A percentile compares a stretch with the other conserved stretches of the same genome.
These are phyloP conservation scores for Cladorhizidae sp. DNA, from an alignment of 37 sponge, comb jelly and placozoan genomes.

Conservation along the genomic window DNA sequence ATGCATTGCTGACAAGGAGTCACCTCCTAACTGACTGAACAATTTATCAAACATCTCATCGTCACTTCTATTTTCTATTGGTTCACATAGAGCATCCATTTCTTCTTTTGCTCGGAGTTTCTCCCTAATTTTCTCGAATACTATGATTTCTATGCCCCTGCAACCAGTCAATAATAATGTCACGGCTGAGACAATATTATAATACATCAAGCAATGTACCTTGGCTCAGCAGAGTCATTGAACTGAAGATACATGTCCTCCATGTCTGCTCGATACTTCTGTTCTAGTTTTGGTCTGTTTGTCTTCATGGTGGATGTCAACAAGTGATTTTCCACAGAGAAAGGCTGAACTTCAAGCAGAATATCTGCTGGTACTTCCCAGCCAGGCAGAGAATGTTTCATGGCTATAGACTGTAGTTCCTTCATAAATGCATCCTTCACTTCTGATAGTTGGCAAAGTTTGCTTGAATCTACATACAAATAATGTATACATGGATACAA, in stretches of 20 bases:
- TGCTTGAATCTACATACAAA: not conserved
- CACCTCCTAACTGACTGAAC: conserved; percentile 64
- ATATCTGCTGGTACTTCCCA: conserved; percentile 61
- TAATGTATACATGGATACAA: not conserved
- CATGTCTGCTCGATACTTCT: conserved; percentile 20
- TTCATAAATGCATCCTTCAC: conserved; percentile 12
- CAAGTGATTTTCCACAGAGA: conserved; percentile 51
- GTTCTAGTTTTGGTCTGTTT: conserved; percentile 51
- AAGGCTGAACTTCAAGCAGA: conserved; percentile 41
- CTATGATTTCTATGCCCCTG: conserved; percentile 14
- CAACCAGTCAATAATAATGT: not conserved
- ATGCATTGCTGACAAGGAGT: conserved; percentile 51
- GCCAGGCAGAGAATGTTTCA: conserved; percentile 19
- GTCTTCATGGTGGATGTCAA: conserved; percentile 49
- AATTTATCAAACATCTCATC: conserved; percentile 2
- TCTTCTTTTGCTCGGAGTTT: not conserved
- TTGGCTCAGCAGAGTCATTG: not conserved
- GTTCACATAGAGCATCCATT: not conserved
- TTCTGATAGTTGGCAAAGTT: conserved; percentile 7
- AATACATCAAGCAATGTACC: not conserved
- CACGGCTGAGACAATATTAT: not conserved
- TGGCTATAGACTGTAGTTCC: conserved; percentile 33
- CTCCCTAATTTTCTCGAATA: conserved; percentile 5
- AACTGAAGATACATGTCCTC: conserved; percentile 25
- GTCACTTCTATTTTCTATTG: not conserved